Evolutionary conservation across 2,888 invertebrate genomes (phyloP).

Genomic region (Himalopsyche anomala): DNA sequence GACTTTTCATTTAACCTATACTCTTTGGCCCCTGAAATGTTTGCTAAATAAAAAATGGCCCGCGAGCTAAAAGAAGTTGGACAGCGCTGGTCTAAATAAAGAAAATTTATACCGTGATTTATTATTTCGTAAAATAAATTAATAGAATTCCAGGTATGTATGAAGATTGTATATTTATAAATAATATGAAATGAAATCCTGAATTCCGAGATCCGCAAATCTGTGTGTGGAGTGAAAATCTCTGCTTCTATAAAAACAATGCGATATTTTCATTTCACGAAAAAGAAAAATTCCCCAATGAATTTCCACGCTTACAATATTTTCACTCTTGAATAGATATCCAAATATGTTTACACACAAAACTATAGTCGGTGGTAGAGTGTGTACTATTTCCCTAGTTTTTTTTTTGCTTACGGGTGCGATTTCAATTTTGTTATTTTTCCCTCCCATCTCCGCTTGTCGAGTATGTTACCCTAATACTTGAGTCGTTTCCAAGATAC

Average conservation of each 20-base stretch:
- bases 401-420: constrained; percentile 23
- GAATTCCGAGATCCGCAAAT: too few relatives aligned
- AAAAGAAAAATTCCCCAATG: constrained; percentile 22
- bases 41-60: too few relatives aligned
- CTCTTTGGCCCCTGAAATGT: too few relatives aligned
- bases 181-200: too few relatives aligned
- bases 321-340: constrained; percentile 39
- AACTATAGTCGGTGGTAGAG: background rate
- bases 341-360: constrained; percentile 34
- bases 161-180: too few relatives aligned
- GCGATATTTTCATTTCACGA: constrained; percentile 3
- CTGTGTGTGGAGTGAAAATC: too few relatives aligned
- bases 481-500: constrained; percentile 36
- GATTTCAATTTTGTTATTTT: constrained; percentile 43
- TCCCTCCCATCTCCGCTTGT: background rate
- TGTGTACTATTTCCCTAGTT: constrained; percentile 1
- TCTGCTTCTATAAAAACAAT: background rate
- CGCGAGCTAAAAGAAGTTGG: too few relatives aligned
- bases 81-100: too few relatives aligned
- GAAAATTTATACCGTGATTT: too few relatives aligned
- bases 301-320: background rate
- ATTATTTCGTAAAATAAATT: too few relatives aligned
- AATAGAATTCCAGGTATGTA: too few relatives aligned
- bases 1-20: too few relatives aligned
- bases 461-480: constrained; percentile 41